phyloP scores from a whole-genome alignment of 2,888 invertebrate genomes.

The Sinohyriopsis cumingii region DNA sequence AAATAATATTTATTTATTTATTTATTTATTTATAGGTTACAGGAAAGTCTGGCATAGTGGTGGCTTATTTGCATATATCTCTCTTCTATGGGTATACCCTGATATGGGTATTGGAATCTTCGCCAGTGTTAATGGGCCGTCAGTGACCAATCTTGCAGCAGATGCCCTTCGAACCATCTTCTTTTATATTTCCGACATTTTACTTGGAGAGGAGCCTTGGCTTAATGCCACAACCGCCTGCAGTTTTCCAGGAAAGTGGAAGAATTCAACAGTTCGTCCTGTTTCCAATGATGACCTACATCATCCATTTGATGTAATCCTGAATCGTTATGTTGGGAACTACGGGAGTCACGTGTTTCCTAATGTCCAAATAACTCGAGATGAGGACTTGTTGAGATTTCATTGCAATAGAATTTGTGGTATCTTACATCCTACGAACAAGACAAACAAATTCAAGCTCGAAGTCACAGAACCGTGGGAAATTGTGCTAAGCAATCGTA shows the following conservation, averaged over 20 bases:
- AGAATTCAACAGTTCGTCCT: neutral
- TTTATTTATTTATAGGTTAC: neutral
- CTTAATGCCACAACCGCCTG: slow-evolving; percentile 42
- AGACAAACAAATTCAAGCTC: slow-evolving; percentile 21
- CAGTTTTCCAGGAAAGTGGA: slow-evolving; percentile 36
- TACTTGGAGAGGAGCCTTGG: slow-evolving; percentile 40
- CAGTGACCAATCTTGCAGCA: neutral
- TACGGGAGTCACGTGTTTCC: slow-evolving; percentile 17
- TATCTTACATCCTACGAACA: slow-evolving; percentile 2
- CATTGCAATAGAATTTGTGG: too few species aligned
- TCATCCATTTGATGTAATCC: neutral
- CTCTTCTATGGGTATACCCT: slow-evolving; percentile 18
- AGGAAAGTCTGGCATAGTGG: slow-evolving; percentile 20
- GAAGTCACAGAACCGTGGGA: slow-evolving; percentile 25
- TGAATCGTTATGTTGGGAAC: slow-evolving; percentile 18
- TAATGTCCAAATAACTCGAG: neutral
- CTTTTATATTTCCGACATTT: slow-evolving; percentile 34
- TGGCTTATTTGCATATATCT: slow-evolving; percentile 24
- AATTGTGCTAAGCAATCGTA: neutral
- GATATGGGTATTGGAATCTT: slow-evolving; percentile 25
- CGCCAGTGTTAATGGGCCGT: slow-evolving; percentile 28
- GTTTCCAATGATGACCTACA: neutral
- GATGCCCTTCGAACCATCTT: slow-evolving; percentile 6
- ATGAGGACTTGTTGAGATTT: too few species aligned
- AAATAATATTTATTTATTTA: too few species aligned